Evolutionary conservation across 2,888 invertebrate genomes (phyloP), one percentile per base, ranked within the genome.

Genomic region (Phyto melanocephala): DNA sequence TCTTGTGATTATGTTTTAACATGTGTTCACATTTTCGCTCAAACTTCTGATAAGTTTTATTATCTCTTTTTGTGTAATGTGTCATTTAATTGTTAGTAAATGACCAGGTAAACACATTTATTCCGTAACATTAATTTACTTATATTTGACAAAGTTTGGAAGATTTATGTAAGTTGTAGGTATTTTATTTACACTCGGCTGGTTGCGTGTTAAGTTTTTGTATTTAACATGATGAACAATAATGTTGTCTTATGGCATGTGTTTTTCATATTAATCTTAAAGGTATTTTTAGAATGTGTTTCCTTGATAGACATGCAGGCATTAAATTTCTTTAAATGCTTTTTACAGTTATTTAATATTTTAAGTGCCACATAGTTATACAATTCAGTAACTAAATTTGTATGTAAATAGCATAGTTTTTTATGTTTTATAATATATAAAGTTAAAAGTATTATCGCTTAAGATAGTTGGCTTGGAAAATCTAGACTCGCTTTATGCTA

Each of bases 61-160:
- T 70, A 67, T 35, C 56, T 20, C 28, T 54, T 54, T 54, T 7
- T n/a, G 35, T 71, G 33, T 71, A 71, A 50, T 60, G 37, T 71
- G 71, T 71, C 71, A 47, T 50, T 15, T 58, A 71, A 47, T 35
- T 35, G 71, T 17, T 22, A 15, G 20, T 71, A 35, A 58, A 71
- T 58, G 47, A 13, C 58, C 70, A 20, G 33, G n/a, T 24, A 15
- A 24, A 42, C 17, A 52, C n/a, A 37, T 40, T 13, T 40, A 40
- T 42, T 42, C 4, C 22, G 37, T 60, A 7, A 42, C 40, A 60
- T 60, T 42, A 24, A 60, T 40, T 60, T 24, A 60, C 7, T 42
- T 60, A n/a, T 60, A 33, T 11, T 35, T 56, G 33, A 33, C 17
- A 4, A 33, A 33, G 15, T 56, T 15, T 28, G 15, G 2, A 60